phyloP scores from a whole-genome alignment of 1,140 invertebrate genomes.

The Octopus sinensis region DNA sequence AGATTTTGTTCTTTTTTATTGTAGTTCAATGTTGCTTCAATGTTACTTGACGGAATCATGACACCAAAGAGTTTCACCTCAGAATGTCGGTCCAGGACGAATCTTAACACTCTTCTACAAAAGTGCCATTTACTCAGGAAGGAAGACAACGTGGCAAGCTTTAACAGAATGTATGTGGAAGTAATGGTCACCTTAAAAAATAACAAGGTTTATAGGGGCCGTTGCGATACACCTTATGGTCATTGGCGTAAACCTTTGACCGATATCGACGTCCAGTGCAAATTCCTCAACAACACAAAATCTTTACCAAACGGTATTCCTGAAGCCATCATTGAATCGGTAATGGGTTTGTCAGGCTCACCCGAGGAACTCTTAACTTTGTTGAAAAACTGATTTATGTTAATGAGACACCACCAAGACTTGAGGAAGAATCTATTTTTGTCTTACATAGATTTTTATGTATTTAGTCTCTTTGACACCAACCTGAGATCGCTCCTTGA shows the following conservation, averaged over 20 bases:
- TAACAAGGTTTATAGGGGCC: conserved; percentile 20
- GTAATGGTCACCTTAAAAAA: conserved; percentile 31
- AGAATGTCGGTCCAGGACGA: conserved; percentile 21
- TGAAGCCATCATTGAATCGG: conserved; percentile 27
- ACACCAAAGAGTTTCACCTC: conserved; percentile 32
- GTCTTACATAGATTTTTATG: no score
- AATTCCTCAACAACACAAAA: conserved; percentile 37
- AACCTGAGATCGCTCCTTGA: no score
- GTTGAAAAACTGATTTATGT: neutral
- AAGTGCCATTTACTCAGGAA: conserved; percentile 33
- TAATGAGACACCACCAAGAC: no score
- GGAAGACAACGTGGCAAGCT: conserved; percentile 36
- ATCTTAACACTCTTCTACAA: conserved; percentile 31
- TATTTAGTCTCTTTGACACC: no score
- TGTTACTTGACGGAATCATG: conserved; percentile 39
- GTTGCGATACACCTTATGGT: conserved; percentile 42
- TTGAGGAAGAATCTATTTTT: no score
- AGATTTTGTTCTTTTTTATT: neutral
- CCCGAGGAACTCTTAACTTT: neutral
- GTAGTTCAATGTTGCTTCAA: conserved; percentile 39
- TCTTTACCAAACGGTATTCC: conserved; percentile 17
- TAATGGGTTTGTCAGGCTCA: conserved; percentile 4
- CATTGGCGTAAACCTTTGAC: conserved; percentile 45
- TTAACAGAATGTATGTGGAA: conserved; percentile 45
- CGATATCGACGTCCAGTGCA: conserved; percentile 34